Conservation (phyloP, 2,113 vertebrate genomes). For the Excalfactoria chinensis region DNA sequence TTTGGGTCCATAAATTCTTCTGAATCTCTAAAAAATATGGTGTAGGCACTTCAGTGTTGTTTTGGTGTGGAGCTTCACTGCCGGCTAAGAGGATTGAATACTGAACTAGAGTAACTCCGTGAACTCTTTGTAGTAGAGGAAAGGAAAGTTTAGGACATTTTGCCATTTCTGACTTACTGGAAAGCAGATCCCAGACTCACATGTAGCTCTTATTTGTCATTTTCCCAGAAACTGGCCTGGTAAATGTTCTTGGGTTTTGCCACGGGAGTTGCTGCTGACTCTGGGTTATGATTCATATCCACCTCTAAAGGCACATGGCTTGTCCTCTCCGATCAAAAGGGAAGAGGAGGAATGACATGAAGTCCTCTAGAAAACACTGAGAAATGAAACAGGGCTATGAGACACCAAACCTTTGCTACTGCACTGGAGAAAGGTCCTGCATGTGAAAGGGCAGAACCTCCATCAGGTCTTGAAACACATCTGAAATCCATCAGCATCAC, state of each 20-base stretch:
- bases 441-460: slow-evolving; percentile 29
- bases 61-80: not conserved
- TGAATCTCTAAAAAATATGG: not conserved
- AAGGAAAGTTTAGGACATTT: not conserved
- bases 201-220: not conserved
- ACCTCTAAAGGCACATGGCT: not conserved
- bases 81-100: not conserved
- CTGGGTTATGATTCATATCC: not conserved
- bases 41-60: not conserved
- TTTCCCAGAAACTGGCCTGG: not conserved
- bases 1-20: not conserved
- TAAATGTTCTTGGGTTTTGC: not conserved
- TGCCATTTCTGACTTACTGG: not conserved
- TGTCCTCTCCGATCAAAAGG: not conserved
- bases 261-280: not conserved
- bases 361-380: not conserved
- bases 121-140: not conserved
- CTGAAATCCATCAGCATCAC: slow-evolving; percentile 56
- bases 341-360: not conserved
- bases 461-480: slow-evolving; percentile 25
- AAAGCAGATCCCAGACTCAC: not conserved
- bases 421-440: not conserved
- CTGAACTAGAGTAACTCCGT: not conserved
- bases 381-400: not conserved
- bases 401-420: not conserved